Evolutionary conservation across 1,140 invertebrate genomes (phyloP), one percentile per base, ranked within the genome.

Genomic region (Battus philenor): DNA sequence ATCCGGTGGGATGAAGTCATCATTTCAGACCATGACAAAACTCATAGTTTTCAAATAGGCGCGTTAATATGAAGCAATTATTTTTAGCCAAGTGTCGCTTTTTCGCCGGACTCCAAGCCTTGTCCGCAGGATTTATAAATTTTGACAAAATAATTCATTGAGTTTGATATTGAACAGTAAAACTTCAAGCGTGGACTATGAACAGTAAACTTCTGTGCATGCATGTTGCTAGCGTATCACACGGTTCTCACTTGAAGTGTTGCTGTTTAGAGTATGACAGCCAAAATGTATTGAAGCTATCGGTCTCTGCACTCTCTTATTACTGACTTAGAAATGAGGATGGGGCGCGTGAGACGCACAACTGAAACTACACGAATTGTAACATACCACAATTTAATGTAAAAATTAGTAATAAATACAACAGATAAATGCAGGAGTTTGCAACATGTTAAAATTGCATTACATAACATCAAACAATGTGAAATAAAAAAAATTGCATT

Each of bases 341-440:
- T 67, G 65, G 67, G 60, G 59, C 66, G 65, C 67, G 68, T 71
- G 68, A 70, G 51, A 64, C 64, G 69, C 68, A 77, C 63, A 73
- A 85, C 78, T 81, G 81, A 85, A 85, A 85, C 81, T 85, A 85
- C 81, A 83, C 69, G 67, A 66, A 66, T 86, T 86, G 86, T 87
- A 87, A 87, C 86, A 87, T 86, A 86, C 79, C 84, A 86, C 86
- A 86, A 86, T 87, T 87, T 87, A 87, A 87, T 87, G 86, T 87
- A 87, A 87, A 87, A 86, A 86, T 86, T 87, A 87, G 86, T 86
- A 87, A 87, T 87, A 87, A 87, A 87, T 87, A 86, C 86, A 87
- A 86, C 81, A 87, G 81, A 86, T 86, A 87, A 87, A 87, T 87
- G 86, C 86, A 87, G 86, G 81, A 86, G 78, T 83, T 85, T 82